phyloP scores from a whole-genome alignment of 2,888 invertebrate species.

The Lomographa bimaculata region DNA sequence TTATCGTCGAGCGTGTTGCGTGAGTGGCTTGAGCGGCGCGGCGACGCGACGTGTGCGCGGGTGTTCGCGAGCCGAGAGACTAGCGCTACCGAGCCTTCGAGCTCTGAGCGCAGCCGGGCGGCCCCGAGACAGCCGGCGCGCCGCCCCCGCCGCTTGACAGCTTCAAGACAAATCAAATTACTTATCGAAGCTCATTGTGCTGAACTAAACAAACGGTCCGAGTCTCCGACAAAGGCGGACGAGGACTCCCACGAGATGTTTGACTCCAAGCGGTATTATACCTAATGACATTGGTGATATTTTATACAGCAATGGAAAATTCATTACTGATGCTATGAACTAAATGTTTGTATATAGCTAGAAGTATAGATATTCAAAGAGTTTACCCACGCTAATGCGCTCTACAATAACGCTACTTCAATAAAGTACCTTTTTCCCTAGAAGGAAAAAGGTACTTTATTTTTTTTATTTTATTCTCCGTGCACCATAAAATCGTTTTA shows the following conservation, averaged over 20 bases:
- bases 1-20: conserved; percentile 56
- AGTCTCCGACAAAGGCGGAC: conserved; percentile 47
- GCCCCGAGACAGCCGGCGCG: conserved; percentile 19
- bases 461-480: no score
- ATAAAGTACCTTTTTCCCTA: no score
- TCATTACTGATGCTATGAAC: no score
- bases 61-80: conserved; percentile 67
- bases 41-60: conserved; percentile 61
- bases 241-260: conserved; percentile 63
- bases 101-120: conserved; percentile 11
- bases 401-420: no score
- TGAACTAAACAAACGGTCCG: conserved; percentile 52
- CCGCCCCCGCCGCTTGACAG: conserved; percentile 51
- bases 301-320: no score
- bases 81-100: conserved; percentile 33
- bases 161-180: conserved; percentile 66
- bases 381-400: no score
- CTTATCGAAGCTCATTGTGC: conserved; percentile 67
- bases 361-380: no score
- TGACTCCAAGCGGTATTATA: conserved; percentile 47
- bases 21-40: conserved; percentile 36
- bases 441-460: no score
- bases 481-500: no score
- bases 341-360: no score
- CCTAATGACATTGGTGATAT: no score